Percentiles rank a stretch among this genome's conserved stretches.
Evolutionary conservation across 1,140 invertebrate genomes (phyloP).

Genomic region (Magallana angulata): DNA sequence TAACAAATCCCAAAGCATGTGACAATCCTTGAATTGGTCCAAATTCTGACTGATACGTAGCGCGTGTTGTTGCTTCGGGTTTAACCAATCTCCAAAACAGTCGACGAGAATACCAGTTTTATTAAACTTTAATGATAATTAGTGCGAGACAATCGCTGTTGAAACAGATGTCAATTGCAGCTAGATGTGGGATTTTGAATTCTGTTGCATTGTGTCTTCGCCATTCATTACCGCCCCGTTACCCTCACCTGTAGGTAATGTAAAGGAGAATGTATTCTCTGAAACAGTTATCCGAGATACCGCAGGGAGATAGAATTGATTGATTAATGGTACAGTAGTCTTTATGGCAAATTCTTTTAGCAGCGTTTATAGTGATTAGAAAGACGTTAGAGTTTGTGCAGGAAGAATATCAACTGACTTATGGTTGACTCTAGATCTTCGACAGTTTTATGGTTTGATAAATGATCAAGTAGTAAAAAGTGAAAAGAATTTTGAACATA

Average conservation of each 20-base stretch:
- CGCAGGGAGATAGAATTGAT: not conserved
- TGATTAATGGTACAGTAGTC: slow-evolving; percentile 16
- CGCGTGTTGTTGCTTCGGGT: not conserved
- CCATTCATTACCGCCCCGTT: not conserved
- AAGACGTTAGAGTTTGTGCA: not conserved
- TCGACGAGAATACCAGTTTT: not conserved
- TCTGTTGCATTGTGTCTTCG: not conserved
- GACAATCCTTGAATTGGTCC: not conserved
- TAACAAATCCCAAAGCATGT: not conserved
- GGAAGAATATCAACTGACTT: too few relatives aligned
- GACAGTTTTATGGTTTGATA: too few relatives aligned
- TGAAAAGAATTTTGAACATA: too few relatives aligned
- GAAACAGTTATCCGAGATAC: not conserved
- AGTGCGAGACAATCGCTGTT: not conserved
- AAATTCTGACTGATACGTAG: not conserved
- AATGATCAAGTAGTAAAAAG: too few relatives aligned
- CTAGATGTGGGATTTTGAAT: not conserved
- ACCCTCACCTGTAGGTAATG: not conserved
- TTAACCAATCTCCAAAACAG: not conserved
- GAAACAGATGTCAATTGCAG: not conserved
- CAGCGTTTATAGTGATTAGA: not conserved
- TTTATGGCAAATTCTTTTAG: not conserved
- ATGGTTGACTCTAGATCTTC: too few relatives aligned
- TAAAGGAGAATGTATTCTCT: not conserved
- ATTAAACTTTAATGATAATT: not conserved